Percentiles rank a stretch among this genome's conserved stretches.
These are phyloP conservation scores for Oligia strigilis DNA, from an alignment of 2,888 invertebrate species.

Conservation along the genomic window DNA sequence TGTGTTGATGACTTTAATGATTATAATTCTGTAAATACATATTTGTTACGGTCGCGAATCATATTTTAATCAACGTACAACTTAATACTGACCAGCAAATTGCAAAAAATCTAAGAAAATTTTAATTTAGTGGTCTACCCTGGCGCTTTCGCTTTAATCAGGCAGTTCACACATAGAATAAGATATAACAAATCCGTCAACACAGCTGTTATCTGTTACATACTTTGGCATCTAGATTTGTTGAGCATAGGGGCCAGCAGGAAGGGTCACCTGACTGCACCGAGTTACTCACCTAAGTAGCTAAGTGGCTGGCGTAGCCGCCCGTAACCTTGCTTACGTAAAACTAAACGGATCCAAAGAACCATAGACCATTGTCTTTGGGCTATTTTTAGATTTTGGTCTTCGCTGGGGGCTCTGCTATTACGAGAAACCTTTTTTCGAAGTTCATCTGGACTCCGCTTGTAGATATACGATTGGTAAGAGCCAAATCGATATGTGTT, in stretches of 20 bases:
- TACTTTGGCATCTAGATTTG: constrained; percentile 37
- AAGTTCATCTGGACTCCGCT: background rate
- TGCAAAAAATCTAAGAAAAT: too few relatives aligned
- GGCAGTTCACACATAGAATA: background rate
- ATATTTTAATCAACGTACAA: too few relatives aligned
- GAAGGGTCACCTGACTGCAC: constrained; percentile 36
- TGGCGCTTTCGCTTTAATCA: background rate
- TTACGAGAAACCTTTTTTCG: background rate
- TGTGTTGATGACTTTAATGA: too few relatives aligned
- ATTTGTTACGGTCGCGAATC: too few relatives aligned
- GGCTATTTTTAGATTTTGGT: constrained; percentile 26
- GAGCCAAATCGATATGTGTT: background rate
- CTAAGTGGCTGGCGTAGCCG: constrained; percentile 23
- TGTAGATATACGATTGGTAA: background rate
- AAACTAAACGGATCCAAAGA: constrained; percentile 24
- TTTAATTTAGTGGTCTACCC: too few relatives aligned
- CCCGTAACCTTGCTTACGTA: constrained; percentile 56
- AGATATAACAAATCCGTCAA: background rate
- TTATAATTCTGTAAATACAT: too few relatives aligned
- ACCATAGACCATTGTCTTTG: constrained; percentile 1
- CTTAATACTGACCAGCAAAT: too few relatives aligned
- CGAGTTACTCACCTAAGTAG: constrained; percentile 52
- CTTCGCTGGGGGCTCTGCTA: background rate
- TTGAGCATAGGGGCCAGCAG: constrained; percentile 33
- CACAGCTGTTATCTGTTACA: constrained; percentile 19